phyloP scores from a whole-genome alignment of 2,113 vertebrate species.

The Prietella phreatophila region DNA sequence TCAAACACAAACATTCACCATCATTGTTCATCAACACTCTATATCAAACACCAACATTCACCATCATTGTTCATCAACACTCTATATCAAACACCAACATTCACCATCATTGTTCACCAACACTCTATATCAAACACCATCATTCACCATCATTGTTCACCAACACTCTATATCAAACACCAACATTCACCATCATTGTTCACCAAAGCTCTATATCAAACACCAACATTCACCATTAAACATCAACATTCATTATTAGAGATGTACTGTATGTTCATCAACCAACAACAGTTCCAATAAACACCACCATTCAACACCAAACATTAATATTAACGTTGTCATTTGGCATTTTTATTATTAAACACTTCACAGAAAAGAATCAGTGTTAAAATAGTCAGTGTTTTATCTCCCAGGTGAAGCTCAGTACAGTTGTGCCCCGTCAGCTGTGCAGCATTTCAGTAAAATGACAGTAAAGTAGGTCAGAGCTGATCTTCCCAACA shows the following conservation, averaged over 20 bases:
- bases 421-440: not conserved
- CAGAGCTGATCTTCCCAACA: not conserved
- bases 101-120: too few relatives aligned
- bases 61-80: not conserved
- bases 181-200: too few relatives aligned
- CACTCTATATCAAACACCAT: too few relatives aligned
- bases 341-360: not conserved
- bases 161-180: not conserved
- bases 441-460: not conserved
- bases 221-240: not conserved
- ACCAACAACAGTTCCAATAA: not conserved
- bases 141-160: not conserved
- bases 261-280: not conserved
- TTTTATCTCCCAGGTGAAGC: not conserved
- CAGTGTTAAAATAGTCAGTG: not conserved
- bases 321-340: too few relatives aligned
- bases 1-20: too few relatives aligned
- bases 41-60: not conserved
- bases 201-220: not conserved
- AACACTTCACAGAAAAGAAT: not conserved
- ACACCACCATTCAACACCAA: not conserved
- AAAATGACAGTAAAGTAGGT: conserved; percentile 4
- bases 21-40: too few relatives aligned
- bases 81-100: not conserved
- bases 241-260: not conserved